Percentiles rank a stretch among this genome's conserved stretches.
phyloP scores from a whole-genome alignment of 1,140 invertebrate genomes.

The Euglossa dilemma region DNA sequence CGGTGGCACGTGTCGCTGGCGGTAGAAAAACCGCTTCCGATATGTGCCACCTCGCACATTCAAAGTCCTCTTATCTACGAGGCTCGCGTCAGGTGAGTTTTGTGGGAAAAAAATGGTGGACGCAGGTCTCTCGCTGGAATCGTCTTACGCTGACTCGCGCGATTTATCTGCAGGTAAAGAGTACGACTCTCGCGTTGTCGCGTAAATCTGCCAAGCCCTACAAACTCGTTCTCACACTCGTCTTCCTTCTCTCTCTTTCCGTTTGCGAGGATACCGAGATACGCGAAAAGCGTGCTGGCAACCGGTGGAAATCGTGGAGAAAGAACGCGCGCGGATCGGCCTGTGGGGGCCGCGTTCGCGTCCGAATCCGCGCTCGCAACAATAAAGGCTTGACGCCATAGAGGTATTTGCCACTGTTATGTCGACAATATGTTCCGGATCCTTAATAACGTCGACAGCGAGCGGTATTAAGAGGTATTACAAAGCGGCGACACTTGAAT shows the following conservation, averaged over 20 bases:
- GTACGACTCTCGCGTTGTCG: constrained; percentile 51
- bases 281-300: too few relatives aligned
- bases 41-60: constrained; percentile 56
- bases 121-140: constrained; percentile 69
- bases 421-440: constrained; percentile 79
- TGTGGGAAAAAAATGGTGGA: constrained; percentile 79
- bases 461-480: constrained; percentile 80
- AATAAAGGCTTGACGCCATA: constrained; percentile 72
- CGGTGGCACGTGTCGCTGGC: constrained; percentile 11
- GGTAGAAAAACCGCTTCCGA: neutral
- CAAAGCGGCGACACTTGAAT: constrained; percentile 81
- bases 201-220: constrained; percentile 47
- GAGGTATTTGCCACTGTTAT: constrained; percentile 70
- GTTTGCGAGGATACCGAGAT: too few relatives aligned
- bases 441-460: constrained; percentile 78
- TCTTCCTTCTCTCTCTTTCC: neutral
- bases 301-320: too few relatives aligned
- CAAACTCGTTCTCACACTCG: constrained; percentile 63
- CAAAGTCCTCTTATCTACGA: constrained; percentile 68
- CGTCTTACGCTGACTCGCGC: constrained; percentile 75
- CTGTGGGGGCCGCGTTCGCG: neutral
- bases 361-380: constrained; percentile 34
- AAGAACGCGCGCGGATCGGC: too few relatives aligned
- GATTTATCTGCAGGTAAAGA: constrained; percentile 77
- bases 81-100: constrained; percentile 79